phyloP scores from a whole-genome alignment of 2,797 vertebrate species.

The Chromis chromis region DNA sequence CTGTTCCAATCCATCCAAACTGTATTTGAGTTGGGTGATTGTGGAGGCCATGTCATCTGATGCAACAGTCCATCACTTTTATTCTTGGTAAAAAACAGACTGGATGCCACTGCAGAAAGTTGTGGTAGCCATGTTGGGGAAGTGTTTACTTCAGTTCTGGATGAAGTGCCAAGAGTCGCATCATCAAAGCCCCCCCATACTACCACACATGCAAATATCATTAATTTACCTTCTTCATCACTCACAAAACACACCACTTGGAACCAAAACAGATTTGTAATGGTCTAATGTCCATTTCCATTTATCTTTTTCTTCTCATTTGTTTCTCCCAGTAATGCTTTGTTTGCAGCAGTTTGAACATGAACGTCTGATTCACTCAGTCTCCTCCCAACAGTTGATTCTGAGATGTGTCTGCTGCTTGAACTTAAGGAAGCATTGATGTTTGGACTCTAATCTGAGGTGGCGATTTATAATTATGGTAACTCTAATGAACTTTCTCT shows the following conservation, averaged over 20 bases:
- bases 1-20: no score
- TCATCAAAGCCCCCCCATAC: not conserved
- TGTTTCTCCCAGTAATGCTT: not conserved
- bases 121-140: not conserved
- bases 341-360: no score
- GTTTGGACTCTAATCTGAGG: not conserved
- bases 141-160: not conserved
- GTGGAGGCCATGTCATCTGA: not conserved
- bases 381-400: not conserved
- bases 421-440: no score
- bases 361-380: not conserved
- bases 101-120: not conserved
- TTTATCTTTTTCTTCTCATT: not conserved
- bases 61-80: not conserved
- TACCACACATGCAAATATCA: not conserved
- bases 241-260: not conserved
- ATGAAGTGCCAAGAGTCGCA: not conserved
- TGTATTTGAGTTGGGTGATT: not conserved
- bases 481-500: not conserved
- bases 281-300: not conserved
- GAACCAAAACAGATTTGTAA: not conserved
- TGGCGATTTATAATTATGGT: not conserved
- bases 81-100: not conserved
- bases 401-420: not conserved
- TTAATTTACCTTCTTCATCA: not conserved